A percentile compares a stretch with the other conserved stretches of the same genome.
Evolutionary conservation across 2,113 vertebrate species (phyloP).

Genomic region (Halichoeres trimaculatus): DNA sequence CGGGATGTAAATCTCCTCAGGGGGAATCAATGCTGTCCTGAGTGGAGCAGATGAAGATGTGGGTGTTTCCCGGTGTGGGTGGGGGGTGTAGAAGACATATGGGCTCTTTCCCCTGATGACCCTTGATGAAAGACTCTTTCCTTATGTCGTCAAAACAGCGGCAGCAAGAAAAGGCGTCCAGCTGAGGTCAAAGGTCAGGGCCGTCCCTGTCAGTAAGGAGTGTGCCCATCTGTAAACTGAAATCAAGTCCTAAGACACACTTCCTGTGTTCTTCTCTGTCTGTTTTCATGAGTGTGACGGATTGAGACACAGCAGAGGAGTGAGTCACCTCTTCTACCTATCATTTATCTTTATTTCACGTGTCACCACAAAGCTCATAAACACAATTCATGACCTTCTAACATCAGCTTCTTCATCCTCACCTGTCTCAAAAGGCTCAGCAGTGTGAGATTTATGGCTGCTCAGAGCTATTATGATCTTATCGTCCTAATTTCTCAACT

Average conservation of each 20-base stretch:
- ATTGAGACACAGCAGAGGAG: slow-evolving; percentile 11
- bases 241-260: slow-evolving; percentile 43
- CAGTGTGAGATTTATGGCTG: slow-evolving; percentile 45
- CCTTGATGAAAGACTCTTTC: slow-evolving; percentile 47
- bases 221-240: slow-evolving; percentile 73
- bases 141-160: slow-evolving; percentile 52
- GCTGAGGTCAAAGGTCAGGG: slow-evolving; percentile 74
- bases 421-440: slow-evolving; percentile 28
- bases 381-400: slow-evolving; percentile 51
- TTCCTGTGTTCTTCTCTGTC: neutral
- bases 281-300: slow-evolving; percentile 15
- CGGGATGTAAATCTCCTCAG: slow-evolving; percentile 40
- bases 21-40: slow-evolving; percentile 45
- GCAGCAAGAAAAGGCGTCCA: slow-evolving; percentile 58
- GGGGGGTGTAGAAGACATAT: slow-evolving; percentile 53
- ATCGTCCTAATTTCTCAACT: slow-evolving; percentile 50
- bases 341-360: slow-evolving; percentile 58
- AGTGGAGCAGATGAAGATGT: slow-evolving; percentile 31
- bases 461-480: slow-evolving; percentile 46
- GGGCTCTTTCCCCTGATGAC: slow-evolving; percentile 34
- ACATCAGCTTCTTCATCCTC: slow-evolving; percentile 39
- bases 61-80: neutral
- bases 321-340: slow-evolving; percentile 38
- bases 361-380: slow-evolving; percentile 43
- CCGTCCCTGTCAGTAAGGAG: slow-evolving; percentile 41